Conservation (phyloP, 64 coral and sea anemone genomes). For the Cladopsammia gracilis region DNA sequence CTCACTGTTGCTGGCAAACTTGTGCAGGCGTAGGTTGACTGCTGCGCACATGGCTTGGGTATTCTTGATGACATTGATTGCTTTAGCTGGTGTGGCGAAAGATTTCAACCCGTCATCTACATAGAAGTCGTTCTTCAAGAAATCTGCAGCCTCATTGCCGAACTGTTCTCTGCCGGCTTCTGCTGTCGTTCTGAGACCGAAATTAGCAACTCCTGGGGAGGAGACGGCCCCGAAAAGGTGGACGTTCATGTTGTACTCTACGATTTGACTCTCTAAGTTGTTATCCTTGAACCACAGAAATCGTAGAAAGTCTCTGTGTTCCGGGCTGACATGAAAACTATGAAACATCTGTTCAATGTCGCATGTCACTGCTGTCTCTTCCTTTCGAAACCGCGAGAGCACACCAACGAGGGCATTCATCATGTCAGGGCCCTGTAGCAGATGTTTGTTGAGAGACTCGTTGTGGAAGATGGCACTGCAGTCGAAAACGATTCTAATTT, state of each 20-base stretch:
- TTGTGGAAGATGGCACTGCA: constrained; percentile 38
- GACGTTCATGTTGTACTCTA: background rate
- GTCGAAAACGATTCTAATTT: constrained; percentile 50
- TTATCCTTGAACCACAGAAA: background rate
- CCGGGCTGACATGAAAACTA: too few species aligned
- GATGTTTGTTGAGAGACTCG: constrained; percentile 37
- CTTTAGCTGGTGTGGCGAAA: background rate
- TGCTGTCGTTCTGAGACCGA: background rate
- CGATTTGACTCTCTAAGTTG: background rate
- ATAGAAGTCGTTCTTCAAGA: background rate
- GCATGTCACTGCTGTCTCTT: constrained; percentile 11
- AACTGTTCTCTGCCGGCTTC: background rate
- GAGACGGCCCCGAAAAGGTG: too few species aligned
- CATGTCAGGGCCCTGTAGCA: constrained; percentile 3
- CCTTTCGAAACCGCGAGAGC: constrained; percentile 28
- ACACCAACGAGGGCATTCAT: constrained; percentile 24
- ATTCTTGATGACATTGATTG: background rate
- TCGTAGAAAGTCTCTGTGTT: background rate
- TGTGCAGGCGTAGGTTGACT: background rate
- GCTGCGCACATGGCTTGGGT: background rate
- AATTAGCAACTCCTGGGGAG: too few species aligned
- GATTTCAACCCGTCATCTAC: background rate
- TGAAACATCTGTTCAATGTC: background rate
- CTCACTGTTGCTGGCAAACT: constrained; percentile 48
- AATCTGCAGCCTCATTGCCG: background rate